Evolutionary conservation across 2,113 vertebrate species (phyloP).

Genomic region (Corydoras maculifer): DNA sequence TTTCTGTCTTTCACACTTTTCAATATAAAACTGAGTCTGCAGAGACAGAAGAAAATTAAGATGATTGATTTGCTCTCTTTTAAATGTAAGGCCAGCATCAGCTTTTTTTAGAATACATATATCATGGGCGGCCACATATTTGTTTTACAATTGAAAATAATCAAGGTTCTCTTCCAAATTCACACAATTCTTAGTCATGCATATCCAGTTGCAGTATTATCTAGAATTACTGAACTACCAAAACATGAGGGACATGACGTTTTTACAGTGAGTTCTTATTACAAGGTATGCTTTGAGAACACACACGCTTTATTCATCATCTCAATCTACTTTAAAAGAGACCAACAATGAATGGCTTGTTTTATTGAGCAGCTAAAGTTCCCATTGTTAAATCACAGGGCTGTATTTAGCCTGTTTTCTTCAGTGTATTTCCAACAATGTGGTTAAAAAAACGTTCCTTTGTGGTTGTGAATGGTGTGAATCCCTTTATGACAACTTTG

Average conservation of each 20-base stretch:
- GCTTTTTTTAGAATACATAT: slow-evolving; percentile 1
- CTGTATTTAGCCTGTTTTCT: slow-evolving; percentile 23
- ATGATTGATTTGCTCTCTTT: slow-evolving; percentile 30
- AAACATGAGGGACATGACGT: slow-evolving; percentile 18
- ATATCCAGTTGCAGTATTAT: slow-evolving; percentile 35
- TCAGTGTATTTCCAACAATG: background rate
- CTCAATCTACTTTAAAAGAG: slow-evolving; percentile 34
- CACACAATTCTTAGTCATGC: slow-evolving; percentile 25
- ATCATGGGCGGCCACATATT: slow-evolving; percentile 1
- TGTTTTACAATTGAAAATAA: slow-evolving; percentile 20
- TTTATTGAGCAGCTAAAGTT: slow-evolving; percentile 35
- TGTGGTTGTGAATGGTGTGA: background rate
- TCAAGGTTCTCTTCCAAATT: slow-evolving; percentile 11
- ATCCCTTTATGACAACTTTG: background rate
- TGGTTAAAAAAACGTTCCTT: background rate
- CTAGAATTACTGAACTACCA: slow-evolving; percentile 37
- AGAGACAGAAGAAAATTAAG: slow-evolving; percentile 24
- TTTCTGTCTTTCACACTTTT: slow-evolving; percentile 11
- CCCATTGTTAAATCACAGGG: slow-evolving; percentile 30
- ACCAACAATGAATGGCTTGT: slow-evolving; percentile 37
- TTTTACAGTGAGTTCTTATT: slow-evolving; percentile 38
- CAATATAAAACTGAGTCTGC: slow-evolving; percentile 34
- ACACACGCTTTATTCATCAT: slow-evolving; percentile 37
- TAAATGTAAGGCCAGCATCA: slow-evolving; percentile 1
- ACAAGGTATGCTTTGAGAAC: slow-evolving; percentile 27